Conservation (phyloP, 2,888 invertebrate species). For the Xanthia togata region DNA sequence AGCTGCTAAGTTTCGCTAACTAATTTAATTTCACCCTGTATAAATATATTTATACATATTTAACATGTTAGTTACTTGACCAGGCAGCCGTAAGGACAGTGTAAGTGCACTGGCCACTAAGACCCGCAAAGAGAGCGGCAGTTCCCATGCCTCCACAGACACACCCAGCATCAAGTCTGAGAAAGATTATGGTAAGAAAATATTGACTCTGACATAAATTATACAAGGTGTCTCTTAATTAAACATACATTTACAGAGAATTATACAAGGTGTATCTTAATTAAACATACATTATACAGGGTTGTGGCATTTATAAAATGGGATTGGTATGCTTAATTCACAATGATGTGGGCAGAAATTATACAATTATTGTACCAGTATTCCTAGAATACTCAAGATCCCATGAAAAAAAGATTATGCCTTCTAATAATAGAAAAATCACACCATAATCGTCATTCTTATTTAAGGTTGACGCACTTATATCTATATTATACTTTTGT, state of each 20-base stretch:
- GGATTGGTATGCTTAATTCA: background rate
- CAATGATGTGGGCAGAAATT: background rate
- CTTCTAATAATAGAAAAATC: background rate
- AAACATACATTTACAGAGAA: background rate
- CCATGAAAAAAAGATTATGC: background rate
- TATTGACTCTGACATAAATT: background rate
- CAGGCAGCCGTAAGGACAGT: conserved; percentile 83
- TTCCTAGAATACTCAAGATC: background rate
- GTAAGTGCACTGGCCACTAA: conserved; percentile 83
- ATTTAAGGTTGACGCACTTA: background rate
- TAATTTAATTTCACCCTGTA: background rate
- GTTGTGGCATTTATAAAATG: background rate
- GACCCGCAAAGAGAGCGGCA: conserved; percentile 86
- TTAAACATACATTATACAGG: background rate
- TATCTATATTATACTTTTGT: background rate
- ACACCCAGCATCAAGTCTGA: conserved; percentile 88
- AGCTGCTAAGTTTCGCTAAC: background rate
- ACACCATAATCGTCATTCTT: background rate
- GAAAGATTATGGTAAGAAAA: conserved; percentile 84
- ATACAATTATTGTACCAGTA: background rate
- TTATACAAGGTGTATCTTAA: background rate
- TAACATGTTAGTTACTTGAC: conserved; percentile 59
- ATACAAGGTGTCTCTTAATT: background rate
- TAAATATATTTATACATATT: conserved; percentile 32
- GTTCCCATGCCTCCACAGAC: conserved; percentile 87